Evolutionary conservation across 2,113 vertebrate genomes (phyloP).

Genomic region (Lipophrys pholis): DNA sequence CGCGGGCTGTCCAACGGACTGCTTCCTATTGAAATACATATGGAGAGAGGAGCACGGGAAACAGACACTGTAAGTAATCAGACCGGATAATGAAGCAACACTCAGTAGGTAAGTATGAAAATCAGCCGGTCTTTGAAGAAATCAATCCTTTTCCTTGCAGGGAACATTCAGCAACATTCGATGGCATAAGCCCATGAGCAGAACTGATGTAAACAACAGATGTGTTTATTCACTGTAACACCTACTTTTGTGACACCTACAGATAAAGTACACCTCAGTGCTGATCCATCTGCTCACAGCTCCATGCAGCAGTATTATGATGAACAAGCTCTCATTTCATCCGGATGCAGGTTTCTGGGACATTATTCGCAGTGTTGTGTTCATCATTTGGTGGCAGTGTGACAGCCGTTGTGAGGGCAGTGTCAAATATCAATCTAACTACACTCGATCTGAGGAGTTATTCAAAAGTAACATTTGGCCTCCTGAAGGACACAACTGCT

Average conservation of each 20-base stretch:
- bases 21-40: conserved; percentile 83
- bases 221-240: background rate
- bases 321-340: background rate
- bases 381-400: no score
- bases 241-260: conserved; percentile 2
- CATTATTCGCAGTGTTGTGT: no score
- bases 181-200: background rate
- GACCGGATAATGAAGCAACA: background rate
- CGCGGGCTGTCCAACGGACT: conserved; percentile 94
- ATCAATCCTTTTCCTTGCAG: background rate
- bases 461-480: no score
- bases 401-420: no score
- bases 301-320: background rate
- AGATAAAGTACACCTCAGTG: conserved; percentile 2
- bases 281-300: conserved; percentile 17
- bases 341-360: background rate
- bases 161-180: background rate
- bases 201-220: background rate
- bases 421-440: no score
- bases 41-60: conserved; percentile 12
- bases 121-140: background rate
- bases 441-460: no score
- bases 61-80: background rate
- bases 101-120: background rate
- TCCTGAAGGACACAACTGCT: no score